phyloP scores from a whole-genome alignment of 2,888 invertebrate genomes.

The Anodontia alba region DNA sequence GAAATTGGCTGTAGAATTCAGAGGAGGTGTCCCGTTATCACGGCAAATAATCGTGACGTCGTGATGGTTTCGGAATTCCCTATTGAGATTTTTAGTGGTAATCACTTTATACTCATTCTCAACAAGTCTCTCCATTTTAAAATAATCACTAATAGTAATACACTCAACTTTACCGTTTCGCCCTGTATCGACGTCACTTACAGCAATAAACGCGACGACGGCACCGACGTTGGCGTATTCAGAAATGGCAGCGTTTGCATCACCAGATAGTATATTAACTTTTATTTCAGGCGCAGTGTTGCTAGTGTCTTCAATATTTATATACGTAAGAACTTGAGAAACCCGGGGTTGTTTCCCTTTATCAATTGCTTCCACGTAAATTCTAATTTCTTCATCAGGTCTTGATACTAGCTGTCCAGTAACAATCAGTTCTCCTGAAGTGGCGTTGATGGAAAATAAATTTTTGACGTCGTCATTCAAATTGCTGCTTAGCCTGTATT shows the following conservation, averaged over 20 bases:
- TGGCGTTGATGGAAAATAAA: constrained; percentile 67
- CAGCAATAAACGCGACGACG: constrained; percentile 75
- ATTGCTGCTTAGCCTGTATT: constrained; percentile 82
- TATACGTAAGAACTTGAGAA: constrained; percentile 69
- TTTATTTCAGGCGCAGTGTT: constrained; percentile 93
- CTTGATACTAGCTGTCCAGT: constrained; percentile 70
- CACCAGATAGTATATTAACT: constrained; percentile 71
- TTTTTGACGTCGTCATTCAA: constrained; percentile 60
- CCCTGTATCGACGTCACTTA: constrained; percentile 74
- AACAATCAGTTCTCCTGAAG: constrained; percentile 71
- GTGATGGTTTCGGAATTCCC: constrained; percentile 59
- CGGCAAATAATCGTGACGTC: constrained; percentile 64
- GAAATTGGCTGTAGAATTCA: constrained; percentile 64
- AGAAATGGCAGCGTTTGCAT: constrained; percentile 66
- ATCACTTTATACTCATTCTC: constrained; percentile 75
- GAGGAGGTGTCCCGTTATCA: constrained; percentile 66
- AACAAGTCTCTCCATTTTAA: constrained; percentile 71
- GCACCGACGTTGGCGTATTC: constrained; percentile 75
- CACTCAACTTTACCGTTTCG: constrained; percentile 76
- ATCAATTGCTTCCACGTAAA: constrained; percentile 75
- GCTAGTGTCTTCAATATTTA: constrained; percentile 91
- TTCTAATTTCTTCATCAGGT: constrained; percentile 57
- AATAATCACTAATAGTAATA: constrained; percentile 65
- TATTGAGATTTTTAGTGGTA: constrained; percentile 55
- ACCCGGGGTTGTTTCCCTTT: constrained; percentile 72